A percentile compares a stretch with the other conserved stretches of the same genome.
Conservation (phyloP, 2,888 invertebrate genomes). For the Incurvaria masculella region DNA sequence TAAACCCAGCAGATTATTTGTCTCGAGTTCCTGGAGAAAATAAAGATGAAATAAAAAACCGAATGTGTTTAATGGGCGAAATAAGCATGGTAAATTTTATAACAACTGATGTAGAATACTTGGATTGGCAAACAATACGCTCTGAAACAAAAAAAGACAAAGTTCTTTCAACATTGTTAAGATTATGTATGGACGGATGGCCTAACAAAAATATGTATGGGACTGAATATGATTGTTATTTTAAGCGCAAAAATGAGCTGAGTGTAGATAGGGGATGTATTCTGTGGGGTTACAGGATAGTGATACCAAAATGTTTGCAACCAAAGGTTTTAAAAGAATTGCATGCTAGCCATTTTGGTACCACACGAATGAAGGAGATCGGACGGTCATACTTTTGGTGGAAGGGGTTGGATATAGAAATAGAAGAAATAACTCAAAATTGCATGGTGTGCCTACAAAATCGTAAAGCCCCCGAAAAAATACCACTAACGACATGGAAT, state of each 20-base stretch:
- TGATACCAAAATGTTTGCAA: conserved; percentile 6
- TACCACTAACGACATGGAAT: too few species aligned
- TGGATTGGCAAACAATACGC: conserved; percentile 10
- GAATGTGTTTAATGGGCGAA: not conserved
- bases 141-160: conserved; percentile 9
- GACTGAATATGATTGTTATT: not conserved
- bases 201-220: conserved; percentile 6
- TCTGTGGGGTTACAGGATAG: conserved; percentile 10
- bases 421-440: too few species aligned
- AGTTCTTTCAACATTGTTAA: conserved; percentile 2
- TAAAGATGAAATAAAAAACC: conserved; percentile 1
- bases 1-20: conserved; percentile 16
- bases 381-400: conserved; percentile 13
- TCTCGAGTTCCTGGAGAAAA: conserved; percentile 3
- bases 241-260: conserved; percentile 2
- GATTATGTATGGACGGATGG: conserved; percentile 8
- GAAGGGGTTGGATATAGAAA: too few species aligned
- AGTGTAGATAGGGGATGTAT: conserved; percentile 5
- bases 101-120: not conserved
- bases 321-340: conserved; percentile 6
- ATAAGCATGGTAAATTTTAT: conserved; percentile 2
- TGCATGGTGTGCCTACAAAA: too few species aligned
- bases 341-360: conserved; percentile 11
- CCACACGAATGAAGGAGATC: conserved; percentile 9
- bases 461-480: too few species aligned